Conservation (phyloP, 2,113 vertebrate species). For the Illadopsis cleaveri region DNA sequence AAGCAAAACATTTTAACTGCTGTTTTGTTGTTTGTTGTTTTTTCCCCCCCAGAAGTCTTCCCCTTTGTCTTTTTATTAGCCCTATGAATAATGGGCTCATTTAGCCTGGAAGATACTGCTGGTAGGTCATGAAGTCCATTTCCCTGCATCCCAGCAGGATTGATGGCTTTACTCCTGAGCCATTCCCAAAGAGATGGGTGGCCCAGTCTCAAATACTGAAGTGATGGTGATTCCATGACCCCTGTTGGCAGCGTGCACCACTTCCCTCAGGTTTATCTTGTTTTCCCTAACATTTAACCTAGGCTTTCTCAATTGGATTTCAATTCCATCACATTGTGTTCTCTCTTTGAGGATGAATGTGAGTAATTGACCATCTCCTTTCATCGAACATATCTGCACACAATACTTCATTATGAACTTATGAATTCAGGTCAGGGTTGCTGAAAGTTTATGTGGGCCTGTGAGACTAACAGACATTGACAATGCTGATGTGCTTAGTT, state of each 20-base stretch:
- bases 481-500: not conserved
- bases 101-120: constrained; percentile 35
- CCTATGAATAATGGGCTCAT: constrained; percentile 41
- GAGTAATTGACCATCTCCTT: not conserved
- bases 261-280: not conserved
- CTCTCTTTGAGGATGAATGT: not conserved
- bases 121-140: constrained; percentile 21
- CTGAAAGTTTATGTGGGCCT: not conserved
- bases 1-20: not conserved
- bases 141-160: constrained; percentile 11
- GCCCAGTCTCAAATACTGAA: constrained; percentile 14
- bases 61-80: constrained; percentile 53
- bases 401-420: not conserved
- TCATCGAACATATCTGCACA: not conserved
- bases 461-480: not conserved
- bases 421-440: not conserved
- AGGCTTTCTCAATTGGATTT: not conserved
- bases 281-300: not conserved
- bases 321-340: not conserved
- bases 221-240: constrained; percentile 21
- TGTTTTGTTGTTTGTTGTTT: not conserved
- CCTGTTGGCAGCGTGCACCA: not conserved
- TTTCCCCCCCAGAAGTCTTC: not conserved
- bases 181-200: constrained; percentile 43
- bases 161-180: constrained; percentile 33